phyloP scores from a whole-genome alignment of 2,888 invertebrate species.

The Tiliacea aurago region DNA sequence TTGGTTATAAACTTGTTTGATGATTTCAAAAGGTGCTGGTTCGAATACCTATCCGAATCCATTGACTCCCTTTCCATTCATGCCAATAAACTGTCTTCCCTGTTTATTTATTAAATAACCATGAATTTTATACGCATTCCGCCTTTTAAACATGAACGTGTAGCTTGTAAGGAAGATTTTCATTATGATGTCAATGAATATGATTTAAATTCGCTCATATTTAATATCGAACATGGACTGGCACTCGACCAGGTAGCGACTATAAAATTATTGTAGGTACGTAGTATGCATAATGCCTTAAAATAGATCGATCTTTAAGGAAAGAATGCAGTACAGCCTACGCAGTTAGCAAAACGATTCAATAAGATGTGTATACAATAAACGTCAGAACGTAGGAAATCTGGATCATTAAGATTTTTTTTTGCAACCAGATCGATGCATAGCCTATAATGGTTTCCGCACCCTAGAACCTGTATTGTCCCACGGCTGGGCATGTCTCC shows the following conservation, averaged over 20 bases:
- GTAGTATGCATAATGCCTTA: constrained; percentile 21
- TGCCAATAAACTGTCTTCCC: constrained; percentile 30
- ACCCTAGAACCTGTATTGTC: too few species aligned
- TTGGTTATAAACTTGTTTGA: constrained; percentile 8
- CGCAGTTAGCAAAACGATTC: constrained; percentile 8
- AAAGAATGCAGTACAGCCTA: constrained; percentile 37
- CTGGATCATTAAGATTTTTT: background rate
- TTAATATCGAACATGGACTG: constrained; percentile 28
- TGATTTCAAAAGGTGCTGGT: constrained; percentile 12
- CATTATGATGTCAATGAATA: constrained; percentile 59
- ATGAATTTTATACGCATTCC: constrained; percentile 39
- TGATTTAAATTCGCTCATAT: constrained; percentile 59
- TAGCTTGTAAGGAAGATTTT: constrained; percentile 54
- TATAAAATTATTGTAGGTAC: constrained; percentile 9
- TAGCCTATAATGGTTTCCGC: too few species aligned
- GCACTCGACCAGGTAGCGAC: constrained; percentile 7
- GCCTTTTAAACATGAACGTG: constrained; percentile 30
- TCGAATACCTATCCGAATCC: constrained; percentile 1
- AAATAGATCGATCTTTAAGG: constrained; percentile 57
- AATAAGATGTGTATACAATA: background rate
- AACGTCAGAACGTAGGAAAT: background rate
- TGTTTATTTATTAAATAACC: constrained; percentile 40
- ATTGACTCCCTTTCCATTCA: constrained; percentile 18
- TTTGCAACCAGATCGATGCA: background rate
- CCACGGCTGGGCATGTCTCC: too few species aligned